Evolutionary conservation across 2,797 vertebrate species (phyloP).

Genomic region (Diplodus sargus): DNA sequence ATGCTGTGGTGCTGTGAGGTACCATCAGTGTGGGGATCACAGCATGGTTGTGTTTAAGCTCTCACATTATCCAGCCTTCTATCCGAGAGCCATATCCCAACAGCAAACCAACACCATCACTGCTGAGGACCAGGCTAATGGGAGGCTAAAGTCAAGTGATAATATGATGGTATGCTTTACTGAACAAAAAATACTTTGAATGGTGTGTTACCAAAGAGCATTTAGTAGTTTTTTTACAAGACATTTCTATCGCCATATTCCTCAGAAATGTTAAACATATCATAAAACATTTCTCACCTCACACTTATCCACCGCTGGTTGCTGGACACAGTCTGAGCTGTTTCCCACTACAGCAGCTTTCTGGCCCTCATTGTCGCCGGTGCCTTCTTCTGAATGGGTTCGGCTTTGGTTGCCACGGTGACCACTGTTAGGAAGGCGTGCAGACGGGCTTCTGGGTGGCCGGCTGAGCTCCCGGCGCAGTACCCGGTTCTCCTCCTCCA

Average conservation of each 20-base stretch:
- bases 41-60: conserved; percentile 24
- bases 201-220: not conserved
- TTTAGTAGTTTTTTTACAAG: not conserved
- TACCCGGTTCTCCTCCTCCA: conserved; percentile 94
- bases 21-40: conserved; percentile 31
- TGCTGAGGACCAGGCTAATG: conserved; percentile 29
- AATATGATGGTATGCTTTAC: conserved; percentile 3
- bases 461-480: conserved; percentile 93
- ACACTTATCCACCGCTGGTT: conserved; percentile 95
- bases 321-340: conserved; percentile 94
- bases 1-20: conserved; percentile 26
- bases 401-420: conserved; percentile 88
- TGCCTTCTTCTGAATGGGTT: conserved; percentile 94
- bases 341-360: conserved; percentile 89
- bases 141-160: conserved; percentile 9
- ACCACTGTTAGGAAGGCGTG: conserved; percentile 39
- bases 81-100: conserved; percentile 22
- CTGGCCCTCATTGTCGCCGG: conserved; percentile 92
- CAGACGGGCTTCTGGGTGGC: conserved; percentile 79
- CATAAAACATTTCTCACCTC: conserved; percentile 86
- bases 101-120: conserved; percentile 23
- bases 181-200: not conserved
- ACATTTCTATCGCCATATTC: not conserved
- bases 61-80: conserved; percentile 16
- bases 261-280: not conserved